Conservation (phyloP, 2,797 vertebrate species). For the Chaetophractus vellerosus region DNA sequence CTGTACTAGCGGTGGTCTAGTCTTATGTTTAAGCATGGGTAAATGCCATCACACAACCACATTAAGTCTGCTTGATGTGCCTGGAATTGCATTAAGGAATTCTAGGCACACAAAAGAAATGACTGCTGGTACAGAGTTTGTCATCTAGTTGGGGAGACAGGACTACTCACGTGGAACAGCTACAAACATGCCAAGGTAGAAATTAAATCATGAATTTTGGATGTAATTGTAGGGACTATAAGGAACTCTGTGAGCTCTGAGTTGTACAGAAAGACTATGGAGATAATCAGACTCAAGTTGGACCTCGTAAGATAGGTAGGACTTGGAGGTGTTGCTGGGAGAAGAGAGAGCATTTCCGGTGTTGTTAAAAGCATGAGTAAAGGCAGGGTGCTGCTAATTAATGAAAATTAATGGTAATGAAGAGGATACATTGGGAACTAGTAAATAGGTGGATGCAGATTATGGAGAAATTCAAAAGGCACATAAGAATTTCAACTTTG, state of each 20-base stretch:
- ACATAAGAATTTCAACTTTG: not conserved
- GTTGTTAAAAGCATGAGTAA: not conserved
- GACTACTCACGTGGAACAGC: not conserved
- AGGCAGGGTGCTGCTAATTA: conserved; percentile 27
- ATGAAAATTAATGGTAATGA: not conserved
- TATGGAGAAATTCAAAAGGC: not conserved
- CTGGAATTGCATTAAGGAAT: not conserved
- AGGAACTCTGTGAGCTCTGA: not conserved
- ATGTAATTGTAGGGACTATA: not conserved
- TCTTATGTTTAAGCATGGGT: conserved; percentile 33
- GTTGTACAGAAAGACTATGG: not conserved
- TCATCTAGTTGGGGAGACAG: conserved; percentile 16
- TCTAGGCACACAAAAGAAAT: not conserved
- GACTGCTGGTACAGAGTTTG: not conserved
- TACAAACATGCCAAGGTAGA: not conserved
- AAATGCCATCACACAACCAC: not conserved
- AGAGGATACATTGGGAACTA: not conserved
- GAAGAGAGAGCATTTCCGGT: not conserved
- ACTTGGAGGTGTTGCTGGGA: not conserved
- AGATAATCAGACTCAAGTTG: not conserved
- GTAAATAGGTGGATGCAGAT: not conserved
- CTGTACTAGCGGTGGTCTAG: not conserved
- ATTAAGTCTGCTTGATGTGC: not conserved
- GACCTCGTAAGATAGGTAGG: not conserved
- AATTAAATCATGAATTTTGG: not conserved